phyloP scores from a whole-genome alignment of 2,888 invertebrate species.

The Sabellastarte sp. region DNA sequence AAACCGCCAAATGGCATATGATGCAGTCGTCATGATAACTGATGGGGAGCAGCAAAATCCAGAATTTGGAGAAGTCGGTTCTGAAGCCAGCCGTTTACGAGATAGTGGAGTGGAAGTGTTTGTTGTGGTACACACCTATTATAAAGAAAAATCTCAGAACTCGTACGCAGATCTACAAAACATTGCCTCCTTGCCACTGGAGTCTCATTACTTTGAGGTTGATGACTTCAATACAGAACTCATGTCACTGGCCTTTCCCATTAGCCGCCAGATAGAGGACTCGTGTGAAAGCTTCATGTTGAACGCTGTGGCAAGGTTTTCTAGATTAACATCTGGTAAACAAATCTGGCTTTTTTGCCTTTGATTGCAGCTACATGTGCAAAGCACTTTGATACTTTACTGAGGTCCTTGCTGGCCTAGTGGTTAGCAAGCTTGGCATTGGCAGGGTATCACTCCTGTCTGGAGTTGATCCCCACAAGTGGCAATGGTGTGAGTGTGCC shows the following conservation, averaged over 20 bases:
- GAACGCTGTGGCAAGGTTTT: no score
- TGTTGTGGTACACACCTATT: constrained; percentile 4
- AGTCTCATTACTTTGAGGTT: not conserved
- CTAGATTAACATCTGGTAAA: no score
- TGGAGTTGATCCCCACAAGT: no score
- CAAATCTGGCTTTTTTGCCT: no score
- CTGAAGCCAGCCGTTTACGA: not conserved
- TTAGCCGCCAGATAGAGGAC: not conserved
- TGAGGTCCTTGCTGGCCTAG: no score
- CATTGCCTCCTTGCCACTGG: constrained; percentile 1
- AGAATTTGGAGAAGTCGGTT: not conserved
- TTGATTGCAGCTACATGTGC: no score
- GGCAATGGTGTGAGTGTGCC: no score
- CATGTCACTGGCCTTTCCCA: not conserved
- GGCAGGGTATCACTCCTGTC: no score
- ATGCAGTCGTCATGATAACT: constrained; percentile 7
- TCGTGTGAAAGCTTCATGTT: no score
- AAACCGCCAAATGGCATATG: not conserved
- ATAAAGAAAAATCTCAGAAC: not conserved
- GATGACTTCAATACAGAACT: not conserved
- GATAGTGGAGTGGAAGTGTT: constrained; percentile 6
- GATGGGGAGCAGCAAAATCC: constrained; percentile 7
- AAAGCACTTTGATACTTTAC: no score
- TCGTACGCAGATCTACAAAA: not conserved
- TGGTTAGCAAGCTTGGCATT: no score